These are phyloP conservation scores for Suillia variegata DNA, from an alignment of 2,888 invertebrate species.

Conservation along the genomic window DNA sequence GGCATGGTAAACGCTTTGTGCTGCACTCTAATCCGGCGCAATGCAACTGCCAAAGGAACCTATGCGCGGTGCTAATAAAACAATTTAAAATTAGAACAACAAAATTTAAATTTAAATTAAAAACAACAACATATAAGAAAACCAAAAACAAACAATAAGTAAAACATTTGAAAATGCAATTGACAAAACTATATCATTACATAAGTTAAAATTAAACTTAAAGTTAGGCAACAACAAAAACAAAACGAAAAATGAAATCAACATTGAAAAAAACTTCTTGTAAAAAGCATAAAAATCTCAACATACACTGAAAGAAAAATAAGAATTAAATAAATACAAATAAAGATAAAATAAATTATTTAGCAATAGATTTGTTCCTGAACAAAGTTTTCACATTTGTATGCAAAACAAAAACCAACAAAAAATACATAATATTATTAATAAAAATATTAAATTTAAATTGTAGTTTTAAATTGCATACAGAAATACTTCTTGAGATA, in stretches of 20 bases:
- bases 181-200: conserved; percentile 20
- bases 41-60: too few species aligned
- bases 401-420: conserved; percentile 6
- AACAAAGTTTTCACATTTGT: conserved; percentile 21
- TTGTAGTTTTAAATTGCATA: too few species aligned
- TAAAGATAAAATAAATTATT: too few species aligned
- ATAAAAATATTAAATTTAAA: too few species aligned
- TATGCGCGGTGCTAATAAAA: conserved; percentile 27
- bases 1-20: too few species aligned
- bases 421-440: not conserved
- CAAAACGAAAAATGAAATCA: conserved; percentile 24
- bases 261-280: conserved; percentile 18
- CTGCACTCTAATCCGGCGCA: too few species aligned
- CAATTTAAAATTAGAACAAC: not conserved
- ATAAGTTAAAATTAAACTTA: conserved; percentile 7
- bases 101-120: not conserved
- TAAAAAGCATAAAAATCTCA: conserved; percentile 10
- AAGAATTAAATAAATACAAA: conserved; percentile 14
- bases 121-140: conserved; percentile 15
- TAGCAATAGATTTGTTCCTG: conserved; percentile 25
- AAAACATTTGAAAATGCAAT: not conserved
- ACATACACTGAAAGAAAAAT: conserved; percentile 7
- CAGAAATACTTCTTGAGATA: too few species aligned
- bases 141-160: too few species aligned
- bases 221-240: not conserved